Percentiles rank a stretch among this genome's conserved stretches.
These are phyloP conservation scores for Lerema accius DNA, from an alignment of 1,140 invertebrate species.

Conservation along the genomic window DNA sequence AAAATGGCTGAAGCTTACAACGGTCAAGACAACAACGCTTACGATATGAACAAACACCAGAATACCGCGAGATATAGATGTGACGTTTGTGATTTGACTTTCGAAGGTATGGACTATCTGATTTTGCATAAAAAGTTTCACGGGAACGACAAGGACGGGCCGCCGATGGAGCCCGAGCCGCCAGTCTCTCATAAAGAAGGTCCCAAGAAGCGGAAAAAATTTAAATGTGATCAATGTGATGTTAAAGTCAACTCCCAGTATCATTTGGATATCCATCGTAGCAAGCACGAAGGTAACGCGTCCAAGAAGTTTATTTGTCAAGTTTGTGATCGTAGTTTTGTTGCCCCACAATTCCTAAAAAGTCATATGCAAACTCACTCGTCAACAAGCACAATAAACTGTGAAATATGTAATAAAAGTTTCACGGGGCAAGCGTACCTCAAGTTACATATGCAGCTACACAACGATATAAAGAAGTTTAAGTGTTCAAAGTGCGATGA, in stretches of 20 bases:
- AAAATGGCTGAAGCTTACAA: constrained; percentile 76
- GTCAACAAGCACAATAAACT: constrained; percentile 72
- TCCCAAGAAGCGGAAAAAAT: constrained; percentile 70
- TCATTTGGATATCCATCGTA: constrained; percentile 73
- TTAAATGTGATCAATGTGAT: constrained; percentile 75
- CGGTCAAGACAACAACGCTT: constrained; percentile 59
- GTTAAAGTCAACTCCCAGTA: constrained; percentile 79
- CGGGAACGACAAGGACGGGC: constrained; percentile 68
- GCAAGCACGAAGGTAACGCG: constrained; percentile 71
- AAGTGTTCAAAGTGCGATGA: constrained; percentile 87
- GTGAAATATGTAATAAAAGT: constrained; percentile 85
- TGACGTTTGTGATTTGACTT: constrained; percentile 71
- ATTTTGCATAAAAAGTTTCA: constrained; percentile 76
- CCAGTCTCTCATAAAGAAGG: constrained; percentile 52
- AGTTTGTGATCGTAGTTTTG: constrained; percentile 72
- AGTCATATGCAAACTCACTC: constrained; percentile 78
- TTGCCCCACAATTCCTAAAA: constrained; percentile 73
- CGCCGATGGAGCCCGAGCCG: constrained; percentile 57
- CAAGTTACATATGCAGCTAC: constrained; percentile 84
- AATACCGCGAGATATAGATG: constrained; percentile 61
- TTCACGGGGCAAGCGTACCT: constrained; percentile 85
- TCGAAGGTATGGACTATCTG: constrained; percentile 73
- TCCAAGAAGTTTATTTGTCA: constrained; percentile 75
- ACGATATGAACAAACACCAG: constrained; percentile 57
- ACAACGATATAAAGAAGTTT: constrained; percentile 86